phyloP scores from a whole-genome alignment of 92 coral and sea anemone species.

The Phenganax marumi region DNA sequence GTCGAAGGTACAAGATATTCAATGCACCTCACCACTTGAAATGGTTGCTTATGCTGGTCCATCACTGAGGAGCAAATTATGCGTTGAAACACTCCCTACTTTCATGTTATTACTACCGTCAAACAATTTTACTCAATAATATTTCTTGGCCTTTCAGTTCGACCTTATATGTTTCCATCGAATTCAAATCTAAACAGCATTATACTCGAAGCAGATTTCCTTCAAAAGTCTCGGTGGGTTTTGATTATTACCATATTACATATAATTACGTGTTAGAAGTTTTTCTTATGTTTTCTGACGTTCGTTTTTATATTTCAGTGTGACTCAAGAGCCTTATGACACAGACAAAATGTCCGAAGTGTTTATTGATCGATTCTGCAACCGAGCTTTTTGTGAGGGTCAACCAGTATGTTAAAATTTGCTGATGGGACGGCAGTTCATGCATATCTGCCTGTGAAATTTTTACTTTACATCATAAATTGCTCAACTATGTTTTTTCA shows the following conservation, averaged over 20 bases:
- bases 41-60: not conserved
- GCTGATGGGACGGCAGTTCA: too few relatives aligned
- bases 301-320: constrained; percentile 45
- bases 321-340: constrained; percentile 85
- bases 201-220: constrained; percentile 92
- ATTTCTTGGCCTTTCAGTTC: constrained; percentile 51
- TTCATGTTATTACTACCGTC: not conserved
- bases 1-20: constrained; percentile 65
- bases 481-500: not conserved
- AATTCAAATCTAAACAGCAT: constrained; percentile 82
- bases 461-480: too few relatives aligned
- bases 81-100: too few relatives aligned
- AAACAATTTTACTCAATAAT: not conserved
- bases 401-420: constrained; percentile 67
- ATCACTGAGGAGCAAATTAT: not conserved
- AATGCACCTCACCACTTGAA: not conserved
- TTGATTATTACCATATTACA: too few relatives aligned
- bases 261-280: not conserved
- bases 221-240: constrained; percentile 83
- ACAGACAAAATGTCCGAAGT: constrained; percentile 97
- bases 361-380: constrained; percentile 70
- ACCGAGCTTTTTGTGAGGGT: constrained; percentile 82
- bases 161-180: constrained; percentile 77
- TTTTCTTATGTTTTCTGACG: not conserved
- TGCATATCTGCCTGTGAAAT: too few relatives aligned